Percentiles rank a stretch among this genome's conserved stretches.
phyloP scores from a whole-genome alignment of 64 coral and sea anemone genomes.

The Pocillopora damicornis region DNA sequence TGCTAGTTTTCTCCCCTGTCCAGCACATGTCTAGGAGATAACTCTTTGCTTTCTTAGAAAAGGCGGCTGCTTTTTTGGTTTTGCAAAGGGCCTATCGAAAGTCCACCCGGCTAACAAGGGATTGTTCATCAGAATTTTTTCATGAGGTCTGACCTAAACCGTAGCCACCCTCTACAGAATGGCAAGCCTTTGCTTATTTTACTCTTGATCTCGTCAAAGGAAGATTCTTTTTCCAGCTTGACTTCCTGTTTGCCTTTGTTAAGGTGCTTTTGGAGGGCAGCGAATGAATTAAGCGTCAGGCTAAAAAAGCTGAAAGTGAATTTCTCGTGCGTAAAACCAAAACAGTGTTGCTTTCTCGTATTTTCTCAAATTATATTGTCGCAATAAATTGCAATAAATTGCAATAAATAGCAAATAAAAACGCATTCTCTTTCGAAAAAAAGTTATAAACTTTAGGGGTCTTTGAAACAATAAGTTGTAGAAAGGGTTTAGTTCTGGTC shows the following conservation, averaged over 20 bases:
- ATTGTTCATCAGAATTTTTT: background rate
- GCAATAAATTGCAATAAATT: no score
- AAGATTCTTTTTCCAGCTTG: slow-evolving; percentile 23
- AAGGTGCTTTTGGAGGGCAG: slow-evolving; percentile 35
- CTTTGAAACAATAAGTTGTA: no score
- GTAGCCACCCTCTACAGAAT: slow-evolving; percentile 15
- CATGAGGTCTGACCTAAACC: background rate
- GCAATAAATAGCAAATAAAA: no score
- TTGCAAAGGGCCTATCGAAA: slow-evolving; percentile 27
- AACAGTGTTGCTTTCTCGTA: no score
- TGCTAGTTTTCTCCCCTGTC: no score
- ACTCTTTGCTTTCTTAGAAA: slow-evolving; percentile 35
- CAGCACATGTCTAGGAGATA: slow-evolving; percentile 5
- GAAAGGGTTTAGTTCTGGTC: no score
- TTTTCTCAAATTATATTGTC: no score
- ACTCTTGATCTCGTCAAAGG: slow-evolving; percentile 32
- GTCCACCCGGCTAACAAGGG: background rate
- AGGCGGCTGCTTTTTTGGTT: slow-evolving; percentile 14
- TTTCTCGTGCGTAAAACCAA: no score
- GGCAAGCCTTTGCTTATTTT: slow-evolving; percentile 44
- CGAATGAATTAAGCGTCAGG: slow-evolving; percentile 7
- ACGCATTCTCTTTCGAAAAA: no score
- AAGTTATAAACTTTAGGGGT: no score
- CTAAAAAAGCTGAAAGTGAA: no score
- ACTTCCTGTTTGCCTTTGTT: slow-evolving; percentile 33